Evolutionary conservation across 2,113 vertebrate genomes (phyloP).

Genomic region (Gulo gulo): DNA sequence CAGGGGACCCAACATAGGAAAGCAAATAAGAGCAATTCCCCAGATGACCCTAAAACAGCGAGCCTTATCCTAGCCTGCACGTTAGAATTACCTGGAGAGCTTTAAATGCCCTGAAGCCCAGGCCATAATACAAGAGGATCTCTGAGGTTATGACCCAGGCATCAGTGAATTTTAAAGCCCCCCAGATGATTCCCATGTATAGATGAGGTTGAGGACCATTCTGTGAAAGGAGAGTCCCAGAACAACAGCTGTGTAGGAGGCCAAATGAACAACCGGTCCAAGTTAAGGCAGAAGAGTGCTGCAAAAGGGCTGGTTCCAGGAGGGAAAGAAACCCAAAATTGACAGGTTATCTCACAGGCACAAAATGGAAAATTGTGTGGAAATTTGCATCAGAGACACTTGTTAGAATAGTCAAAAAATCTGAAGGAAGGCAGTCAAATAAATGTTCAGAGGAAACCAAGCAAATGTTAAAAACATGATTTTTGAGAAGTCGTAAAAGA

Average conservation of each 20-base stretch:
- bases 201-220: background rate
- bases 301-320: background rate
- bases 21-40: slow-evolving; percentile 20
- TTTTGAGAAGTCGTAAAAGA: background rate
- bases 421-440: background rate
- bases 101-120: background rate
- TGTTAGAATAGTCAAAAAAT: background rate
- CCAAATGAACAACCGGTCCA: background rate
- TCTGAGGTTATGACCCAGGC: background rate
- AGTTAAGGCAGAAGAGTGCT: background rate
- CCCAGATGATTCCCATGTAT: background rate
- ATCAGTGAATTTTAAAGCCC: background rate
- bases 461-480: background rate
- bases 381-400: background rate
- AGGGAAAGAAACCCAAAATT: background rate
- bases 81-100: background rate
- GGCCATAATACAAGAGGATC: background rate
- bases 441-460: background rate
- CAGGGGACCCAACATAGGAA: background rate
- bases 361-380: background rate
- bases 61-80: background rate
- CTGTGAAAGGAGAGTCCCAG: background rate
- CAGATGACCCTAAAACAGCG: background rate
- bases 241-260: background rate
- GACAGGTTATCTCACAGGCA: background rate